phyloP scores from a whole-genome alignment of 2,888 invertebrate genomes.

The Metopia argyrocephala region DNA sequence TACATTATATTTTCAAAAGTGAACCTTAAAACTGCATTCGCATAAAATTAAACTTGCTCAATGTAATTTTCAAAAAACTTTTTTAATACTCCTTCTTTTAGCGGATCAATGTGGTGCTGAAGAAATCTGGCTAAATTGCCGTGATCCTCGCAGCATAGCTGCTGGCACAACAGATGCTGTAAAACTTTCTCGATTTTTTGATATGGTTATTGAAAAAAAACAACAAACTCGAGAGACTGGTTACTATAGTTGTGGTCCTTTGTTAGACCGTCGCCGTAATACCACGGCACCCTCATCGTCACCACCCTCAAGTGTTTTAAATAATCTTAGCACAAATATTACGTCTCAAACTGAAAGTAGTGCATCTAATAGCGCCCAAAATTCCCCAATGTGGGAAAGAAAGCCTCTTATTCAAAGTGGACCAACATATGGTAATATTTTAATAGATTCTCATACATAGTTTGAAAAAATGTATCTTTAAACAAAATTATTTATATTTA shows the following conservation, averaged over 20 bases:
- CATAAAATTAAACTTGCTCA: background rate
- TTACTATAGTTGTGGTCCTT: constrained; percentile 58
- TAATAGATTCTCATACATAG: constrained; percentile 42
- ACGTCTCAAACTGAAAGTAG: background rate
- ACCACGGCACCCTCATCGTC: constrained; percentile 39
- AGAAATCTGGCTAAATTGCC: constrained; percentile 91
- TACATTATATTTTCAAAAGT: background rate
- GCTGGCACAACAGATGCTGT: constrained; percentile 97
- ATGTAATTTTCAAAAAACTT: background rate
- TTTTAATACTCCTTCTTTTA: constrained; percentile 71
- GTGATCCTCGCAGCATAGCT: constrained; percentile 88
- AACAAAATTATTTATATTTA: background rate
- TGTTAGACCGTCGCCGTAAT: constrained; percentile 60
- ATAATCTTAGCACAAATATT: background rate
- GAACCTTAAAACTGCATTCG: background rate
- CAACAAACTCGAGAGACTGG: constrained; percentile 69
- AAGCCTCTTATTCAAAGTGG: constrained; percentile 9
- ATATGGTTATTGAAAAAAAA: constrained; percentile 83
- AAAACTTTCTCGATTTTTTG: constrained; percentile 95
- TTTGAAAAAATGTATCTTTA: constrained; percentile 25
- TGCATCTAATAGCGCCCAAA: background rate
- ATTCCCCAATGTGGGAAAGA: background rate
- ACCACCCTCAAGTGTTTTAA: background rate
- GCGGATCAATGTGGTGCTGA: constrained; percentile 96
- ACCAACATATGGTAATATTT: constrained; percentile 34